Conservation (phyloP, 2,113 vertebrate species). For the Polyodon spathula region DNA sequence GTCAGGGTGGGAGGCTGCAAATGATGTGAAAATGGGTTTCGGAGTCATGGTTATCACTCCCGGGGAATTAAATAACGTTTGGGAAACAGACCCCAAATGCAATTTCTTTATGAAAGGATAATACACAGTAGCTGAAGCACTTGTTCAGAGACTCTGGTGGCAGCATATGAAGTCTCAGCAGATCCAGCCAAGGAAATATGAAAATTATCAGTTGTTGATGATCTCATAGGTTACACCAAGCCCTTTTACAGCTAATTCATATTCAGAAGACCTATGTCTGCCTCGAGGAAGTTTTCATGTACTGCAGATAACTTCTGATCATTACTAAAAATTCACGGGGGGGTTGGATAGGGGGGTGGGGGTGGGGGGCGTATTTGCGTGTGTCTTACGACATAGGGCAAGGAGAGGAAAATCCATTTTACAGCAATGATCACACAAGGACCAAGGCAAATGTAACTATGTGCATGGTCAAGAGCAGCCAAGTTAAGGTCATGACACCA, state of each 20-base stretch:
- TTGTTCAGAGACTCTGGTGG: too few species aligned
- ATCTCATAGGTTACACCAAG: neutral
- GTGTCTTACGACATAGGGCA: neutral
- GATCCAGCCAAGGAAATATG: neutral
- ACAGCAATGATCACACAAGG: neutral
- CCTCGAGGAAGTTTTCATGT: neutral
- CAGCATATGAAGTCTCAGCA: too few species aligned
- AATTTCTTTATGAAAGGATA: too few species aligned
- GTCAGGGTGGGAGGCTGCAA: too few species aligned
- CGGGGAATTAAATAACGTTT: too few species aligned
- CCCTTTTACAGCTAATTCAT: neutral
- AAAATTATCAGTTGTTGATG: neutral
- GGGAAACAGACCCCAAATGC: too few species aligned
- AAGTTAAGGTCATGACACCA: neutral
- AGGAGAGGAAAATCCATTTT: neutral
- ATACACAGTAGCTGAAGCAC: too few species aligned
- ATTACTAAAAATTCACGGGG: neutral
- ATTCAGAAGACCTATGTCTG: neutral
- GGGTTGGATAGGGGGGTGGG: neutral
- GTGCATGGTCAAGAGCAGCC: neutral
- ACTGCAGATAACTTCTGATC: slow-evolving; percentile 2
- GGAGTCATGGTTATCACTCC: too few species aligned
- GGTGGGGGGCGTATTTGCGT: neutral
- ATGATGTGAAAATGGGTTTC: too few species aligned
- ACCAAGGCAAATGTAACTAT: neutral